These are phyloP conservation scores for Paratrypauchen microcephalus DNA, from an alignment of 2,797 vertebrate genomes.

Conservation along the genomic window DNA sequence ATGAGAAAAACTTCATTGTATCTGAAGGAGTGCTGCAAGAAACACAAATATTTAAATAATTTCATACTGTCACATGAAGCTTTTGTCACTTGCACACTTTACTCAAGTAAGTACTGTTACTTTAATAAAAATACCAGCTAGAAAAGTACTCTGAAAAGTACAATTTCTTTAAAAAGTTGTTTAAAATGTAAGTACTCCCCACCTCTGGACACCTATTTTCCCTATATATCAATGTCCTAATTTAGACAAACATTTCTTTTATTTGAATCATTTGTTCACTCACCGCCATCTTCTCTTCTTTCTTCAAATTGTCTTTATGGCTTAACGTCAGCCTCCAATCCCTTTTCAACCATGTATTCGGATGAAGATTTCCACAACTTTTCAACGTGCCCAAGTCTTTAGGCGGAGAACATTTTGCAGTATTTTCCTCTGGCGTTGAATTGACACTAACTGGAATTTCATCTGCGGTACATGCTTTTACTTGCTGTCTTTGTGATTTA, in stretches of 20 bases:
- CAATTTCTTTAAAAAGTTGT: too few relatives aligned
- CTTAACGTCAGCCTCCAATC: constrained; percentile 76
- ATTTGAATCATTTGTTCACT: constrained; percentile 14
- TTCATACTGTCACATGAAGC: too few relatives aligned
- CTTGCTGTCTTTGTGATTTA: constrained; percentile 49
- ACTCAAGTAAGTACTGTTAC: too few relatives aligned
- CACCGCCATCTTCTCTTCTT: constrained; percentile 49
- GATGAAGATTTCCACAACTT: constrained; percentile 75
- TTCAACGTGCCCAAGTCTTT: constrained; percentile 64
- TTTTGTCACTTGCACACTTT: too few relatives aligned
- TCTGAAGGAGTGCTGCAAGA: too few relatives aligned
- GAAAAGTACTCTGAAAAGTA: too few relatives aligned
- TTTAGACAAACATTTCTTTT: too few relatives aligned
- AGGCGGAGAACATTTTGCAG: constrained; percentile 36
- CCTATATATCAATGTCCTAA: not conserved
- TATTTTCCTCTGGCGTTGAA: constrained; percentile 3
- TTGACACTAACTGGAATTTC: not conserved
- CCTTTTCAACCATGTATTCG: constrained; percentile 83
- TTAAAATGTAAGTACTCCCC: too few relatives aligned
- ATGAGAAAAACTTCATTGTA: too few relatives aligned
- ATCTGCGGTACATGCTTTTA: rapidly evolving
- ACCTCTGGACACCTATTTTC: too few relatives aligned
- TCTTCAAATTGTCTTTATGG: constrained; percentile 72
- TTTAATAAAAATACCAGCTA: too few relatives aligned
- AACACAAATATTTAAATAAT: too few relatives aligned